phyloP scores from a whole-genome alignment of 2,888 invertebrate genomes.

The Cerceris rybyensis region DNA sequence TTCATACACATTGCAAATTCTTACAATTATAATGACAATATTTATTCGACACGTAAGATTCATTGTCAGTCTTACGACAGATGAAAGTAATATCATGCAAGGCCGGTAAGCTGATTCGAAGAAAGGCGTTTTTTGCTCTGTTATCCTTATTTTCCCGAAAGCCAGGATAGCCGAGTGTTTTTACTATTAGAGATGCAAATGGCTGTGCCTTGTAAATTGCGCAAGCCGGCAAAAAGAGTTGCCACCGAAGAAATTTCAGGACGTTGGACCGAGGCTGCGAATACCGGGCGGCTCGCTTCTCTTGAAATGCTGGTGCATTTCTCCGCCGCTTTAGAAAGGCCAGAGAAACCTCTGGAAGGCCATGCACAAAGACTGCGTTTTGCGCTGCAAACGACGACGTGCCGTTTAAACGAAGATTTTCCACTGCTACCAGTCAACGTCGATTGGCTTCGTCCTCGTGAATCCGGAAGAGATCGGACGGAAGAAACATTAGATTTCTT shows the following conservation, averaged over 20 bases:
- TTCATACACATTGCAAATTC: no score
- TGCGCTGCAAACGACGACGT: slow-evolving; percentile 36
- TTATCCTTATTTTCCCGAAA: no score
- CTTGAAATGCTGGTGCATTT: slow-evolving; percentile 47
- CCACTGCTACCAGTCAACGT: slow-evolving; percentile 26
- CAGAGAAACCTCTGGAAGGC: slow-evolving; percentile 72
- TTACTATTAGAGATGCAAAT: not conserved
- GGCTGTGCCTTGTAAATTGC: not conserved
- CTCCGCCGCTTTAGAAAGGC: slow-evolving; percentile 65
- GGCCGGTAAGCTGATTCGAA: no score
- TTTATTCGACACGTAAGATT: no score
- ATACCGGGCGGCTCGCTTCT: slow-evolving; percentile 37
- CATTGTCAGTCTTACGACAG: no score
- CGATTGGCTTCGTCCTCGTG: slow-evolving; percentile 20
- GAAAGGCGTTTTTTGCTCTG: no score
- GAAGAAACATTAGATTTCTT: no score
- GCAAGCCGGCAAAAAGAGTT: slow-evolving; percentile 14
- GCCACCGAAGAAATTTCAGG: not conserved
- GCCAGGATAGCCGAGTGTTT: no score
- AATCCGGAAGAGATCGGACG: not conserved
- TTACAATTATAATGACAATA: no score
- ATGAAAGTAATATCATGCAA: no score
- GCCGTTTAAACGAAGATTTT: slow-evolving; percentile 38
- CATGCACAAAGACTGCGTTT: slow-evolving; percentile 49
- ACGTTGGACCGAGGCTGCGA: slow-evolving; percentile 31